phyloP scores from a whole-genome alignment of 2,888 invertebrate species.

The Calameuta idolon region DNA sequence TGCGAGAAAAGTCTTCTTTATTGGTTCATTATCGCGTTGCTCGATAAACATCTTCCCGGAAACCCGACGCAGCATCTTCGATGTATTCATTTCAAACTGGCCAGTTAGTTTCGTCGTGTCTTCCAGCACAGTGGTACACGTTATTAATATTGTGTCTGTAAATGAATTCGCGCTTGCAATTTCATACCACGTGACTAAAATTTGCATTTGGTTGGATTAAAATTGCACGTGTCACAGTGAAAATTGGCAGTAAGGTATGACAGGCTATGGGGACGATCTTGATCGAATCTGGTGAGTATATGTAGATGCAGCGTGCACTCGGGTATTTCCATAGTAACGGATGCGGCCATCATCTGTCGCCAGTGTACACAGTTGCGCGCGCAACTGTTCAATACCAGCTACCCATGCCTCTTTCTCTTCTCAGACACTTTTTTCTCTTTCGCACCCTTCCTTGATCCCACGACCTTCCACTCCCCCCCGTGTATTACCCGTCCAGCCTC shows the following conservation, averaged over 20 bases:
- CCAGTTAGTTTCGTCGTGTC: not conserved
- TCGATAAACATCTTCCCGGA: not conserved
- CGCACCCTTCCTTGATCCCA: not conserved
- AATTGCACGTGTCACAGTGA: not conserved
- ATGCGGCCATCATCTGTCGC: slow-evolving; percentile 20
- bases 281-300: not conserved
- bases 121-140: not conserved
- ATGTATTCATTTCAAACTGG: not conserved
- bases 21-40: not conserved
- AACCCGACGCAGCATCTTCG: not conserved
- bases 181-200: not conserved
- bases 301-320: not conserved
- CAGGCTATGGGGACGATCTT: not conserved
- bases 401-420: slow-evolving; percentile 17
- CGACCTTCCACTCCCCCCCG: not conserved
- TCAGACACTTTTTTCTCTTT: slow-evolving; percentile 38
- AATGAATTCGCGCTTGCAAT: not conserved
- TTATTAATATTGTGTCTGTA: not conserved
- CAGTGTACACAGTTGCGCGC: slow-evolving; percentile 45
- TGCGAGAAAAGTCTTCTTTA: not conserved
- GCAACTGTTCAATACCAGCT: slow-evolving; percentile 55
- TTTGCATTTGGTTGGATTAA: not conserved
- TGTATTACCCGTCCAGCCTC: not conserved
- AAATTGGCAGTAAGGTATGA: not conserved
- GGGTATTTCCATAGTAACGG: slow-evolving; percentile 18